A percentile compares a stretch with the other conserved stretches of the same genome.
Evolutionary conservation across 2,113 vertebrate species (phyloP).

Genomic region (Galeopterus variegatus): DNA sequence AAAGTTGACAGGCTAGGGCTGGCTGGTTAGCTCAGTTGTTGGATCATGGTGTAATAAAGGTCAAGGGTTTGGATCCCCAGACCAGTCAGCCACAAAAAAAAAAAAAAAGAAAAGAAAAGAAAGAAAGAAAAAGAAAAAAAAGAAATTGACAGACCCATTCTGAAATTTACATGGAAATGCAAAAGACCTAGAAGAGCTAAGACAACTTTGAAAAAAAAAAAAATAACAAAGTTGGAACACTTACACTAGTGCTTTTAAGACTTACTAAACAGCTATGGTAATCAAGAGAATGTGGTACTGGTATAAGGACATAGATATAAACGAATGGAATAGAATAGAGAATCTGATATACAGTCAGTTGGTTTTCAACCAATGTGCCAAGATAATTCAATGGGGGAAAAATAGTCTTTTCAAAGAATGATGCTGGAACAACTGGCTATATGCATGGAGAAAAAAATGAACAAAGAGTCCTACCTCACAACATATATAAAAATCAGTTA

Average conservation of each 20-base stretch:
- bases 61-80: too few relatives aligned
- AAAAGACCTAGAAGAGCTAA: background rate
- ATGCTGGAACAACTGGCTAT: background rate
- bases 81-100: too few relatives aligned
- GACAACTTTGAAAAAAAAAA: constrained; percentile 3
- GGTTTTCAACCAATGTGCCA: background rate
- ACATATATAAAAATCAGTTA: background rate
- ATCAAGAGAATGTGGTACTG: background rate
- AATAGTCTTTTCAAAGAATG: background rate
- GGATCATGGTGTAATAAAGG: too few relatives aligned
- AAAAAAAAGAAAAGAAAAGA: too few relatives aligned
- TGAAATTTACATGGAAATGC: background rate
- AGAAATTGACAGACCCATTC: background rate
- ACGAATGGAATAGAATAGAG: background rate
- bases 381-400: constrained; percentile 23
- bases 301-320: background rate
- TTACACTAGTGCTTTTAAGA: constrained; percentile 1
- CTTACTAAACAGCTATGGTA: background rate
- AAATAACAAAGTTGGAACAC: background rate
- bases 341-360: background rate
- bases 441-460: background rate
- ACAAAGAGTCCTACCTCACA: background rate
- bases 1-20: too few relatives aligned
- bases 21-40: too few relatives aligned
- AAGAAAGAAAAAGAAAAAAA: too few relatives aligned